These are phyloP conservation scores for Phoeniculus purpureus DNA, from an alignment of 2,797 vertebrate species.

Conservation along the genomic window DNA sequence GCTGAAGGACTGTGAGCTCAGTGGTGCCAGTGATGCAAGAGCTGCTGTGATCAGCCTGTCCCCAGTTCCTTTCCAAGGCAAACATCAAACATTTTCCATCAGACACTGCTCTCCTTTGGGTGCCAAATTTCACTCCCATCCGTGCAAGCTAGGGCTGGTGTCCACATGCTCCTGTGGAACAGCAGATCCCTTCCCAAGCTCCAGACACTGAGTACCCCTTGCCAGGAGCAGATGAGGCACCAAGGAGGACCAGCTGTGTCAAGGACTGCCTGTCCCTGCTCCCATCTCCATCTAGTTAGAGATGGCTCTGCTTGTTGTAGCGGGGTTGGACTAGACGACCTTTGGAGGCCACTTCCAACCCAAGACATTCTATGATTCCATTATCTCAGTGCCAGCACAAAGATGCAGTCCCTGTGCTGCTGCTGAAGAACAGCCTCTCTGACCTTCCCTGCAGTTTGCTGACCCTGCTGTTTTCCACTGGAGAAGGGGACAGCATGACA, in stretches of 20 bases:
- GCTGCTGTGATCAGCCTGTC: background rate
- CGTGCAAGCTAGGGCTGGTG: constrained; percentile 39
- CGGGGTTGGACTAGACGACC: too few relatives aligned
- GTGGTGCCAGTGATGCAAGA: background rate
- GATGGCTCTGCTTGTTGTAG: too few relatives aligned
- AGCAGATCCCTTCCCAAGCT: background rate
- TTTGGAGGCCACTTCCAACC: too few relatives aligned
- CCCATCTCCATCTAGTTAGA: background rate
- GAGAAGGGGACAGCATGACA: background rate
- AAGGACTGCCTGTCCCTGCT: background rate
- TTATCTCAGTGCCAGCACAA: background rate
- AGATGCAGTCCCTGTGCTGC: accelerated
- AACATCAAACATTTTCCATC: constrained; percentile 49
- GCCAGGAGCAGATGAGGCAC: background rate
- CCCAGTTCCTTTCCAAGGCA: constrained; percentile 50
- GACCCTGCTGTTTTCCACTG: background rate
- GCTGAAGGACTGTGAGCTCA: constrained; percentile 39
- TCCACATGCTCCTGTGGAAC: background rate
- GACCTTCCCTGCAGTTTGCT: background rate
- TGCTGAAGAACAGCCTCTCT: background rate
- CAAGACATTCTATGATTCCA: too few relatives aligned
- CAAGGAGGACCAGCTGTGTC: background rate
- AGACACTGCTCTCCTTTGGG: background rate
- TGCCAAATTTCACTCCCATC: constrained; percentile 49
- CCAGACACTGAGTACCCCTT: background rate